Conservation (phyloP, 2,797 vertebrate genomes). For the Schizopygopsis malacanthus region DNA sequence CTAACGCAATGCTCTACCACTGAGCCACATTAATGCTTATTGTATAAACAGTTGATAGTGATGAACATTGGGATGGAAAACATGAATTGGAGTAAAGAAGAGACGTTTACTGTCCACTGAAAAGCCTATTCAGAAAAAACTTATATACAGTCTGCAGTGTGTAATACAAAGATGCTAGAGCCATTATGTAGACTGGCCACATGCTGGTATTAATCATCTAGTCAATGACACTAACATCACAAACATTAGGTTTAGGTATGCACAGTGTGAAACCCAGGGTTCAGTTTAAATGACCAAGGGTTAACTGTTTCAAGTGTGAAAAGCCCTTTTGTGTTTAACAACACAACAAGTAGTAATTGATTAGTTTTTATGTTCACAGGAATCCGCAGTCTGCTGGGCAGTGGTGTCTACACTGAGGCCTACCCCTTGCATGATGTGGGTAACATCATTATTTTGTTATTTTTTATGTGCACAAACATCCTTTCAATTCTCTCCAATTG, state of each 20-base stretch:
- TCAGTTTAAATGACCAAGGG: background rate
- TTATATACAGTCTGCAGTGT: background rate
- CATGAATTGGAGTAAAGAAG: background rate
- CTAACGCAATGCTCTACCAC: too few species aligned
- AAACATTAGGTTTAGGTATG: background rate
- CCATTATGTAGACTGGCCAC: too few species aligned
- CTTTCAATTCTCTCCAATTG: background rate
- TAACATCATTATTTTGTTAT: conserved; percentile 53
- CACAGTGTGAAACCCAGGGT: background rate
- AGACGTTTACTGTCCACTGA: background rate
- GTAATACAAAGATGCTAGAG: background rate
- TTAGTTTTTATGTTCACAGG: conserved; percentile 76
- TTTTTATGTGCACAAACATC: background rate
- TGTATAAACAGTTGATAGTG: background rate
- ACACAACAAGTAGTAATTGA: conserved; percentile 2
- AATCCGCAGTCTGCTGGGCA: conserved; percentile 92
- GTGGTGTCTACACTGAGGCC: conserved; percentile 87
- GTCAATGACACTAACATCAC: too few species aligned
- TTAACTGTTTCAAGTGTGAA: background rate
- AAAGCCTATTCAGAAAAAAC: background rate
- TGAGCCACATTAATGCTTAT: too few species aligned
- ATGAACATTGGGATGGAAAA: background rate
- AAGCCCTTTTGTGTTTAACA: background rate
- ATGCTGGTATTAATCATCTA: too few species aligned
- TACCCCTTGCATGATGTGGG: conserved; percentile 96